Base-by-base conservation (phyloP, 2,797 vertebrate species). In the Linurgus olivaceus region DNA sequence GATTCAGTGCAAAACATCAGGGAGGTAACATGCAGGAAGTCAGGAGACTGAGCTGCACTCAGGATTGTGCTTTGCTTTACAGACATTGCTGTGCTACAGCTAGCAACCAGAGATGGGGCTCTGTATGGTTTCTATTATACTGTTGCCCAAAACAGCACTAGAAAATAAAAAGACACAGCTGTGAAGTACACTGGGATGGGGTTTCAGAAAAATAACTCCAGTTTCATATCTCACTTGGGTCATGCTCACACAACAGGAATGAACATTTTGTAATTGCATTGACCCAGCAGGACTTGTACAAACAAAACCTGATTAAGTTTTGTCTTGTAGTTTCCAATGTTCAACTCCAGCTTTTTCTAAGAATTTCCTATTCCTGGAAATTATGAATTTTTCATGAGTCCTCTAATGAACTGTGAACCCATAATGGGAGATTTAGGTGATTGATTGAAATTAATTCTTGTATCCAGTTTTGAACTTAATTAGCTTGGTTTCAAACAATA, bases 161-260 rank as follows among this genome's bases (percentile, higher is more conserved):
- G 42, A 73, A 91, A 44, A 91, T 84, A 89, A 92, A 94, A 91
- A 84, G 58, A 45, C n/a, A 65, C 89, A 84, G 45, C 62, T 78
- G 59, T 50, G 48, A 93, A 83, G 24, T 75, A 58, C 7, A 12
- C 25, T 40, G 44, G 38, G 11, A 79, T 63, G 58, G 42, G 9
- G 47, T 88, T 94, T 93, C 75, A 86, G 87, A 83, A 92, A 95
- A 94, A 78, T 88, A 89, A 40, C 61, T 77, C 45, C 17, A 77
- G 67, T 71, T 87, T 92, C 87, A 44, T 86, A 80, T 92, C 82
- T 86, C 78, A 38, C 38, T 40, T 74, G 50, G 66, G 77, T 91
- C 62, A 48, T 45, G 40, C 44, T 91, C 68, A 50, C 33, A 81
- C 42, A 91, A 89, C 28, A 88, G 50, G 58, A 91, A 91, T 10